Conservation (phyloP, 2,797 vertebrate species). For the Acipenser ruthenus region DNA sequence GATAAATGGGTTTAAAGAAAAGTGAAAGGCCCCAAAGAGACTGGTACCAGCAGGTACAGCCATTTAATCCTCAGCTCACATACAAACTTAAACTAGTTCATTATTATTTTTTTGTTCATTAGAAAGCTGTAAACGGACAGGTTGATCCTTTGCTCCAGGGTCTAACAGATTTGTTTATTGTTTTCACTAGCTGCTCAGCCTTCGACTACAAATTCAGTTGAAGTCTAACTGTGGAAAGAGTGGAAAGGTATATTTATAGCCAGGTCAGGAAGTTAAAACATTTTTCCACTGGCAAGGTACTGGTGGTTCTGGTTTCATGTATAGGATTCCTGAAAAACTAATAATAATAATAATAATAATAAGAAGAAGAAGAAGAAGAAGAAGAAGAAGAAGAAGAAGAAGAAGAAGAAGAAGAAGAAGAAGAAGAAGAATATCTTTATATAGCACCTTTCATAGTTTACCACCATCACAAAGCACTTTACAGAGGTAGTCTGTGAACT, state of each 20-base stretch:
- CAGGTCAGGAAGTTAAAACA: background rate
- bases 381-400: too few species aligned
- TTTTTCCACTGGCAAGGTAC: background rate
- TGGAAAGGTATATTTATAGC: conserved; percentile 12
- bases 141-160: background rate
- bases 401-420: too few species aligned
- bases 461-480: too few species aligned
- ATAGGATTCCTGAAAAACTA: background rate
- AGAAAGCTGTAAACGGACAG: background rate
- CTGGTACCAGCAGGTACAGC: background rate
- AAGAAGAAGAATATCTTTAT: too few species aligned
- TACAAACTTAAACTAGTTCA: background rate
- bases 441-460: too few species aligned
- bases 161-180: background rate
- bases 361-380: too few species aligned
- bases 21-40: conserved; percentile 11
- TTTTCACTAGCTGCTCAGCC: background rate
- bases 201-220: conserved; percentile 11
- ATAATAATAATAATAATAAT: too few species aligned
- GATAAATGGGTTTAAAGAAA: conserved; percentile 7
- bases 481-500: too few species aligned
- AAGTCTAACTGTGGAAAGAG: conserved; percentile 4
- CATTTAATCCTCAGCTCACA: background rate
- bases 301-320: background rate
- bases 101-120: background rate